Base-by-base conservation (phyloP, 2,888 invertebrate genomes). In the Epiblema foenella region DNA sequence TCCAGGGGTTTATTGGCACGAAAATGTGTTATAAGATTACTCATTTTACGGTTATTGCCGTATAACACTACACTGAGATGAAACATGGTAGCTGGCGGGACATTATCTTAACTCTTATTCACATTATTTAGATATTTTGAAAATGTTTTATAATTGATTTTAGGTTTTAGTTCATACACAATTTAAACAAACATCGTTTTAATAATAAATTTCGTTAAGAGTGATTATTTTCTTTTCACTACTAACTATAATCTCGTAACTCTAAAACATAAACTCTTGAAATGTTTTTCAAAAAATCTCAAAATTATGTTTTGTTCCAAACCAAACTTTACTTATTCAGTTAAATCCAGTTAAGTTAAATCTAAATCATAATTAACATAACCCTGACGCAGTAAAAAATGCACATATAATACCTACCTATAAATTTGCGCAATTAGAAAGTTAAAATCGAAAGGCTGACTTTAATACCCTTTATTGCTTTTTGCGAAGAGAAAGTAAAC, bases 391-490 rank as follows among this genome's bases (percentile, higher is more conserved):
- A 46, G 46, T 46, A 46, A 46, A 46, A 46, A n/a, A 0, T n/a
- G 1, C 7, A n/a, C n/a, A 8, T 46, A 0, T 46, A 46, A 46
- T 46, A 46, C n/a, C 12, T n/a, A 0, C 58, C n/a, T n/a, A n/a
- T n/a, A n/a, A 57, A 57, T 51, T 52, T 39, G 24, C 18, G 5
- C 18, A 51, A n/a, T 64, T 52, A 15, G 10, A 39, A 64, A 29
- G 52, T 52, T 69, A 58, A 64, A 18, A n/a, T 39, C 29, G 12
- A 12, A 60, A 60, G 52, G 46, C 59, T 12, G 18, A 54, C 18
- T 46, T n/a, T 46, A 56, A 56, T 39, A 62, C 66, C 39, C 62
- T 66, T 71, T 67, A 71, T 71, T 67, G 62, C 18, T 57, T 56
- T 60, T 37, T 46, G 52, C 39, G 20, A 62, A 60, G 29, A 60